Conservation (phyloP, 2,888 invertebrate genomes). For the Rhagonycha lutea region DNA sequence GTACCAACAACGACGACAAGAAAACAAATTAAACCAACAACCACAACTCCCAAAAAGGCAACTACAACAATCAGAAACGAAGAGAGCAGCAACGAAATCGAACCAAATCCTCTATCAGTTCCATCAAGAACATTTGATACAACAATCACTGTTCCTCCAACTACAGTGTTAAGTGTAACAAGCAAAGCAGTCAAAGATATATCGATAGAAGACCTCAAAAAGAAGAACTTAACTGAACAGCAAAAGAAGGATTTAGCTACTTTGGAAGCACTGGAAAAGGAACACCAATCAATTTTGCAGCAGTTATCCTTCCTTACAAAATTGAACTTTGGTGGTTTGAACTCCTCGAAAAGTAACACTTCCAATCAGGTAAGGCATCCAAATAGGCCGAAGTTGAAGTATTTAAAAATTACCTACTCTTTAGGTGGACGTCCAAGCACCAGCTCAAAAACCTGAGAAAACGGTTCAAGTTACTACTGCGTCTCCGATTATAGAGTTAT, state of each 20-base stretch:
- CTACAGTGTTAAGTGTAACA: neutral
- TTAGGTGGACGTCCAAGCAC: neutral
- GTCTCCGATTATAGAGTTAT: slow-evolving; percentile 38
- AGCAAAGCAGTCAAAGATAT: neutral
- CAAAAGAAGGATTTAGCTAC: slow-evolving; percentile 50
- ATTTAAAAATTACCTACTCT: neutral
- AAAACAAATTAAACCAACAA: slow-evolving; percentile 55
- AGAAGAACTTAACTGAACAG: slow-evolving; percentile 47
- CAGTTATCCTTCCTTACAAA: slow-evolving; percentile 49
- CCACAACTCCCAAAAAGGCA: neutral
- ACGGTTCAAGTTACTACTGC: slow-evolving; percentile 7
- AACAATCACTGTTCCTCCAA: neutral
- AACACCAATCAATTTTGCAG: slow-evolving; percentile 51
- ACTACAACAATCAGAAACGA: slow-evolving; percentile 2
- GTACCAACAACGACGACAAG: slow-evolving; percentile 52
- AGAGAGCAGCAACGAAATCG: neutral
- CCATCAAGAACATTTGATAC: neutral
- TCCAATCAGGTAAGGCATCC: slow-evolving; percentile 36
- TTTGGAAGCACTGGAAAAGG: slow-evolving; percentile 48
- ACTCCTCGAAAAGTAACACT: slow-evolving; percentile 13
- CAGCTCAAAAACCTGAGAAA: neutral
- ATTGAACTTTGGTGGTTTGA: slow-evolving; percentile 38
- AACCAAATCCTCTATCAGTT: neutral
- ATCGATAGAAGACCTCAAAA: slow-evolving; percentile 31
- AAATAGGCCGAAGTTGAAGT: neutral